phyloP scores from a whole-genome alignment of 2,797 vertebrate genomes.

The Bovichtus variegatus region DNA sequence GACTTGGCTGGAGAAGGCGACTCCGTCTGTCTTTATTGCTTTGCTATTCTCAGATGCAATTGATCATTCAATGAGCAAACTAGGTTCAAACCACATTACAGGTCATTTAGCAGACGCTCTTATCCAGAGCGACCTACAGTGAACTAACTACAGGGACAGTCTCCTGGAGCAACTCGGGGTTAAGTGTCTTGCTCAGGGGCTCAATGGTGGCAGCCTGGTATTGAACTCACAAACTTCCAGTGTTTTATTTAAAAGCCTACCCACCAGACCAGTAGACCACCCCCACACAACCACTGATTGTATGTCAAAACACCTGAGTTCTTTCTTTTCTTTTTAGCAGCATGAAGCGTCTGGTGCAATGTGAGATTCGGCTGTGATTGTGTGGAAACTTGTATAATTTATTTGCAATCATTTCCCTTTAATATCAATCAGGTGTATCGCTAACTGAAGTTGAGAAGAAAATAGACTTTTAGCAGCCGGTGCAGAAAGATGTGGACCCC shows the following conservation, averaged over 20 bases:
- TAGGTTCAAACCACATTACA: neutral
- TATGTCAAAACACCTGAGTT: neutral
- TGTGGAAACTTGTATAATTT: neutral
- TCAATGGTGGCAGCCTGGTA: no score
- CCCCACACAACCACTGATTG: no score
- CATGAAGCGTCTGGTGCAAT: neutral
- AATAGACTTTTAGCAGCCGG: slow-evolving; percentile 7
- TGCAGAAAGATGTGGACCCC: slow-evolving; percentile 41
- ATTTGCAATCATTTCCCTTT: slow-evolving; percentile 1
- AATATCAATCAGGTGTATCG: slow-evolving; percentile 18
- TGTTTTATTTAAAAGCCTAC: no score
- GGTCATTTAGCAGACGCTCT: no score
- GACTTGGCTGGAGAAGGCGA: neutral
- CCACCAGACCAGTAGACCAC: no score
- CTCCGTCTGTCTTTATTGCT: neutral
- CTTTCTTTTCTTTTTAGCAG: neutral
- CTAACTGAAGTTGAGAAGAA: slow-evolving; percentile 16
- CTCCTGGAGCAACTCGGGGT: no score
- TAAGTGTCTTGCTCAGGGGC: no score
- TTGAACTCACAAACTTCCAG: no score
- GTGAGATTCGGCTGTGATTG: neutral
- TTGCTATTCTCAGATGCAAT: neutral
- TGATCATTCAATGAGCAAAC: neutral
- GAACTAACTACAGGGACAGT: no score
- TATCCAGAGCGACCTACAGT: no score